phyloP scores from a whole-genome alignment of 2,888 invertebrate genomes.

The Neoascia interrupta region DNA sequence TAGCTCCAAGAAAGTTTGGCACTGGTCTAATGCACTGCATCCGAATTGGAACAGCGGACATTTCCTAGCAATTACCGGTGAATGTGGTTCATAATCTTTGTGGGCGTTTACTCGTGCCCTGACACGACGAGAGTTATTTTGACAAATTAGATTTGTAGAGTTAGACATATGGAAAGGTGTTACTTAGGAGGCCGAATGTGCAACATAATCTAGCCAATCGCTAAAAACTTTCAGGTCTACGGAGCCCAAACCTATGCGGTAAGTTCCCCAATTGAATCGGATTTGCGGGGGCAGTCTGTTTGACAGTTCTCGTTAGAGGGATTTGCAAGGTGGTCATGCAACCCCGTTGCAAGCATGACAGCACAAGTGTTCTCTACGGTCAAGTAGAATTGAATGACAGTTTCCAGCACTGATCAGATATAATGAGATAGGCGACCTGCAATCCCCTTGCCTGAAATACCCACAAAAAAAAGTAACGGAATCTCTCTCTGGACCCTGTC shows the following conservation, averaged over 20 bases:
- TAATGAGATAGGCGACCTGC: too few relatives aligned
- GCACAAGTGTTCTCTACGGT: slow-evolving; percentile 10
- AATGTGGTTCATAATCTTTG: too few relatives aligned
- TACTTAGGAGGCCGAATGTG: slow-evolving; percentile 1
- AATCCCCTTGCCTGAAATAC: too few relatives aligned
- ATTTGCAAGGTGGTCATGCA: not conserved
- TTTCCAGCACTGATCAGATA: too few relatives aligned
- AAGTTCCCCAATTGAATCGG: not conserved
- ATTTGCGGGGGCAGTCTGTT: slow-evolving; percentile 2
- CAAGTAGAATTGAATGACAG: slow-evolving; percentile 16
- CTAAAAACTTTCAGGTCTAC: not conserved
- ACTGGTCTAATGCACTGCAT: slow-evolving; percentile 3
- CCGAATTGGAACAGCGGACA: too few relatives aligned
- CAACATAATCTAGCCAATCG: not conserved
- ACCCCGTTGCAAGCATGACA: not conserved
- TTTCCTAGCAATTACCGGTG: too few relatives aligned
- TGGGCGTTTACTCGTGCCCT: too few relatives aligned
- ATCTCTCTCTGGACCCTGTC: too few relatives aligned
- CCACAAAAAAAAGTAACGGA: too few relatives aligned
- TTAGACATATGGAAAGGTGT: not conserved
- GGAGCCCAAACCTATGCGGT: not conserved
- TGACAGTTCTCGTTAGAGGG: not conserved
- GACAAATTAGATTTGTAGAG: too few relatives aligned
- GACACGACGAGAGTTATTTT: too few relatives aligned
- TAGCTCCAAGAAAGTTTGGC: slow-evolving; percentile 1